Evolutionary conservation across 2,888 invertebrate genomes (phyloP), one percentile per base, ranked within the genome.

Genomic region (Oxyteleia sp.): DNA sequence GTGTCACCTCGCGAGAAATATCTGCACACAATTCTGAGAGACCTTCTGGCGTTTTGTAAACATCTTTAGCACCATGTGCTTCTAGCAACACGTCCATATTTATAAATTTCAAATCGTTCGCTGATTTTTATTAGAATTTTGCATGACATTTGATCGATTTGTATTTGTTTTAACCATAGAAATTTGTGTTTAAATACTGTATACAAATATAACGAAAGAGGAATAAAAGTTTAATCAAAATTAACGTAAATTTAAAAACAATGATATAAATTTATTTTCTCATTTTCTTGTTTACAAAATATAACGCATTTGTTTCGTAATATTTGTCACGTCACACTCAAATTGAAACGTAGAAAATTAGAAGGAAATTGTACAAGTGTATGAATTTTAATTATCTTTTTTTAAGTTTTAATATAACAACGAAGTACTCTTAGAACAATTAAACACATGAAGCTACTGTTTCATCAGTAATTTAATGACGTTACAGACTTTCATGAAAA

Each of bases 11-110:
- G 82, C 96, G 95, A 0, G 96, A 95, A 84, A 97, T 96, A 91
- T 97, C 97, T 51, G 95, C 94, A 94, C 96, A 95, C 49, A 97
- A 92, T 88, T 97, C 96, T 4, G 94, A 94, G 2, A 97, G 92
- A 0, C 96, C 97, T 68, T 96, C 95, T 0, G 96, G 97, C 20
- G 96, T 91, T 4, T 93, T 93, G 86, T 94, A 94, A 49, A 94
- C 91, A 80, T 93, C 93, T 88, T 93, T 94, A 1, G 94, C 94
- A 43, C 93, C 94, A 85, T 94, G 91, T 51, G 88, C 81, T 57
- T 90, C 88, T 5, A 91, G 82, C 43, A 82, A 45, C 38, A 79
- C 63, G 69, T 89, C 87, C 89, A 90, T 90, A 49, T 84, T 84
- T 32, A 32, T 15, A 47, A 38, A 41, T 53, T 51, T 16, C 2